These are phyloP conservation scores for Chaetoderma sp. DNA, from an alignment of 2,888 invertebrate genomes.

Conservation along the genomic window DNA sequence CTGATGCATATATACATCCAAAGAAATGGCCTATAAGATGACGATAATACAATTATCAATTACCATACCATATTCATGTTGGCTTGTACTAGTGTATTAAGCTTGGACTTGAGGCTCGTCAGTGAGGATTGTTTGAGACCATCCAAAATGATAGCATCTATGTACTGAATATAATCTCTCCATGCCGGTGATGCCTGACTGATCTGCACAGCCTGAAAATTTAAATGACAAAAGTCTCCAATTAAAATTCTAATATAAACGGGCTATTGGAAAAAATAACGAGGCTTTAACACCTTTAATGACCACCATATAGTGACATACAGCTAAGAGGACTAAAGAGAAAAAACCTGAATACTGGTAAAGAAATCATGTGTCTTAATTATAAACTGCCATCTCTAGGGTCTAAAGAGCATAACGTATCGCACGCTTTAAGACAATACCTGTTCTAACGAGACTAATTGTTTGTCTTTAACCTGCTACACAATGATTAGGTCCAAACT, in stretches of 20 bases:
- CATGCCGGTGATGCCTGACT: slow-evolving; percentile 68
- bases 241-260: neutral
- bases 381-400: too few relatives aligned
- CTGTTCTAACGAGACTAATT: too few relatives aligned
- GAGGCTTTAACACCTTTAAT: too few relatives aligned
- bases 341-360: too few relatives aligned
- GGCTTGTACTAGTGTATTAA: slow-evolving; percentile 61
- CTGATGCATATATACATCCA: too few relatives aligned
- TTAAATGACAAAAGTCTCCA: neutral
- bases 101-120: slow-evolving; percentile 63
- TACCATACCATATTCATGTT: slow-evolving; percentile 56
- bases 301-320: neutral
- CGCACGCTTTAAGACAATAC: too few relatives aligned
- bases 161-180: slow-evolving; percentile 68
- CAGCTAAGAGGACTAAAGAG: neutral
- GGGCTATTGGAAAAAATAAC: neutral
- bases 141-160: slow-evolving; percentile 67
- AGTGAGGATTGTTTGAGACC: slow-evolving; percentile 66
- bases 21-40: too few relatives aligned
- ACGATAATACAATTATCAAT: neutral
- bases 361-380: too few relatives aligned
- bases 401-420: too few relatives aligned
- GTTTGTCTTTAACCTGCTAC: too few relatives aligned
- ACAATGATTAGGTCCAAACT: too few relatives aligned
- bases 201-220: slow-evolving; percentile 62